Percentiles rank a stretch among this genome's conserved stretches.
Evolutionary conservation across 2,888 invertebrate species (phyloP).

Genomic region (Eupithecia subumbrata): DNA sequence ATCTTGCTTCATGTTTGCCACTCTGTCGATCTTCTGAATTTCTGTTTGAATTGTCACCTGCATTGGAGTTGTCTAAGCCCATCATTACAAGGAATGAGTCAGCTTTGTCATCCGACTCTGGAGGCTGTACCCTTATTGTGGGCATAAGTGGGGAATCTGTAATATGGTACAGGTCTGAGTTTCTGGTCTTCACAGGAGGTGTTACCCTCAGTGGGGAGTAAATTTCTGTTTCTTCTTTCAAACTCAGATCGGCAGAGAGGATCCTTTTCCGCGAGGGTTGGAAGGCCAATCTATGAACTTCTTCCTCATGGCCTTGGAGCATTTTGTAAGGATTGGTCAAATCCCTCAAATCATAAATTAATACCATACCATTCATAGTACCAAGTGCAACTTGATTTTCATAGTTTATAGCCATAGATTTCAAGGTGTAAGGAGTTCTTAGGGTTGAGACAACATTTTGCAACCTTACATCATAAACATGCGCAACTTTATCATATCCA

Average conservation of each 20-base stretch:
- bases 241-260: conserved; percentile 69
- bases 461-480: conserved; percentile 82
- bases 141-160: conserved; percentile 69
- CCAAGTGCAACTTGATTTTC: conserved; percentile 82
- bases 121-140: conserved; percentile 53
- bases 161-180: conserved; percentile 73
- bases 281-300: conserved; percentile 76
- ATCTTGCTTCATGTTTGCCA: conserved; percentile 61
- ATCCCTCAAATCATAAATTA: conserved; percentile 83
- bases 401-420: conserved; percentile 71
- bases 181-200: conserved; percentile 62
- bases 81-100: conserved; percentile 77
- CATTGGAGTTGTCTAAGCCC: conserved; percentile 71
- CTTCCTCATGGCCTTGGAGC: conserved; percentile 79
- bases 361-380: conserved; percentile 80
- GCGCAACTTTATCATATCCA: conserved; percentile 83
- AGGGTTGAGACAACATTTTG: conserved; percentile 76
- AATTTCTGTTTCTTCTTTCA: conserved; percentile 69
- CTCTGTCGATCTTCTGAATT: conserved; percentile 64
- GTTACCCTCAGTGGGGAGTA: conserved; percentile 55
- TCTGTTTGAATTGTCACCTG: conserved; percentile 63
- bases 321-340: conserved; percentile 74
- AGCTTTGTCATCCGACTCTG: conserved; percentile 60
- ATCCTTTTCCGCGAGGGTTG: conserved; percentile 70
- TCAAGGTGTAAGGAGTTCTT: conserved; percentile 69